A percentile compares a stretch with the other conserved stretches of the same genome.
phyloP scores from a whole-genome alignment of 2,888 invertebrate species.

The Scelioninae gen. 1 region DNA sequence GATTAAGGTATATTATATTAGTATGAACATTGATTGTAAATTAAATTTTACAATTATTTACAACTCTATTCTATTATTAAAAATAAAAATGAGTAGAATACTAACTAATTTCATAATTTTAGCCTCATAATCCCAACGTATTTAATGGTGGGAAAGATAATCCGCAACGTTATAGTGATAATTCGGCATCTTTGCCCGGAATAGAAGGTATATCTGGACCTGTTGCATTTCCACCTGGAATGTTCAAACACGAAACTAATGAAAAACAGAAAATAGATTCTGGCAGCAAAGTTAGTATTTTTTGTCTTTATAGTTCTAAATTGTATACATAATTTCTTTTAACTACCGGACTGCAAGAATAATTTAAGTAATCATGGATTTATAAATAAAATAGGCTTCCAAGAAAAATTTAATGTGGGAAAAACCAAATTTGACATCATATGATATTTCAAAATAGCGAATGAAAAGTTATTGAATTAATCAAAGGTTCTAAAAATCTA shows the following conservation, averaged over 20 bases:
- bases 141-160: conserved; percentile 85
- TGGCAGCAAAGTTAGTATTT: conserved; percentile 84
- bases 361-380: no score
- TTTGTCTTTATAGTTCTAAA: not conserved
- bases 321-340: no score
- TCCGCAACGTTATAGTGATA: conserved; percentile 91
- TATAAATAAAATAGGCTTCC: no score
- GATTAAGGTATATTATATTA: not conserved
- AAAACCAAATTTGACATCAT: no score
- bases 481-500: no score
- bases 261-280: conserved; percentile 86
- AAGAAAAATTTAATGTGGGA: no score
- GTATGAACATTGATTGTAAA: not conserved
- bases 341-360: no score
- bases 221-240: conserved; percentile 92
- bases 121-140: conserved; percentile 76
- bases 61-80: not conserved
- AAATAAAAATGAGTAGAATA: not conserved
- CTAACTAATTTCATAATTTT: not conserved
- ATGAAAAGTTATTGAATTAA: no score
- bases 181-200: conserved; percentile 89
- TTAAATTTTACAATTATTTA: no score
- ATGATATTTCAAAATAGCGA: no score
- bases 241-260: conserved; percentile 88
- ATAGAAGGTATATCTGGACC: conserved; percentile 86